Evolutionary conservation across 2,797 vertebrate species (phyloP).

Genomic region (Avahi laniger): DNA sequence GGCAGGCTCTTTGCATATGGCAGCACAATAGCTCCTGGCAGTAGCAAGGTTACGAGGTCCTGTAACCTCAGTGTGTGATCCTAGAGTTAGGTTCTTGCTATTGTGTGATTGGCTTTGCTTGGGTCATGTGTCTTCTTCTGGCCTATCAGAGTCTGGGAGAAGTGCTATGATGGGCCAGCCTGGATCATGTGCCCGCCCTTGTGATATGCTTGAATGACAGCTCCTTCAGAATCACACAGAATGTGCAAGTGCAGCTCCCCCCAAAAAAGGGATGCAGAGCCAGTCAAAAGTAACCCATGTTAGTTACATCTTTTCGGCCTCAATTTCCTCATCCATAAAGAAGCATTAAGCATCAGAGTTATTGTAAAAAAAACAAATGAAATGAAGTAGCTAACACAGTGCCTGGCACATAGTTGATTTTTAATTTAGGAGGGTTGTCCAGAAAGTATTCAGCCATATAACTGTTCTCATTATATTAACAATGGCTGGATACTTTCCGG

Average conservation of each 20-base stretch:
- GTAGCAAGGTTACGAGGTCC: not conserved
- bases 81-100: not conserved
- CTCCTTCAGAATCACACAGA: not conserved
- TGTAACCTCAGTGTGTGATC: not conserved
- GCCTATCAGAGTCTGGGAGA: not conserved
- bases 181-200: not conserved
- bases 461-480: too few relatives aligned
- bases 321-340: not conserved
- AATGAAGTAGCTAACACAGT: not conserved
- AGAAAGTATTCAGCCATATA: too few relatives aligned
- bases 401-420: not conserved
- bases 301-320: not conserved
- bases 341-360: not conserved
- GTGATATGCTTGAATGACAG: not conserved
- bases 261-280: not conserved
- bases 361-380: not conserved
- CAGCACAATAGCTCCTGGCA: not conserved
- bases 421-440: not conserved
- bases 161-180: not conserved
- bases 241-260: not conserved
- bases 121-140: not conserved
- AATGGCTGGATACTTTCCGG: too few relatives aligned
- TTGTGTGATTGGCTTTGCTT: not conserved
- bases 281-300: not conserved
- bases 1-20: not conserved